Conservation (phyloP, 2,797 vertebrate species). For the Valencia hispanica region DNA sequence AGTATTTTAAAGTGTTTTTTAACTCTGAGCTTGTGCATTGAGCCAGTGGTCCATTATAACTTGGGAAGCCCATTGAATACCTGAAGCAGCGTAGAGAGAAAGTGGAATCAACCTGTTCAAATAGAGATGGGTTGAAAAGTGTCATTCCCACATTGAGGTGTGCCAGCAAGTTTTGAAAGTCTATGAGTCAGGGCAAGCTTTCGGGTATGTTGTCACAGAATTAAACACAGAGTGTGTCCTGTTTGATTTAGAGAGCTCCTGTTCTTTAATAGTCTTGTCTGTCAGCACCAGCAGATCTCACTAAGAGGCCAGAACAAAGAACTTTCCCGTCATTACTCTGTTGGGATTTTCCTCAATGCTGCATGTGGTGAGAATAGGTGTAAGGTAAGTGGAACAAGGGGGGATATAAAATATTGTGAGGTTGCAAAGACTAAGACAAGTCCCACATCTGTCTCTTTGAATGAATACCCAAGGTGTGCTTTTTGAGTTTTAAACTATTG, state of each 20-base stretch:
- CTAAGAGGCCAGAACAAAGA: constrained; percentile 72
- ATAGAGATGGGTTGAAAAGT: constrained; percentile 75
- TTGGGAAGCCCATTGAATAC: constrained; percentile 45
- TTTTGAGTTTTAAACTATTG: constrained; percentile 68
- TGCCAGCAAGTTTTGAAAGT: constrained; percentile 67
- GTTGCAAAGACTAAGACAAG: constrained; percentile 57
- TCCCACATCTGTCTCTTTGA: constrained; percentile 71
- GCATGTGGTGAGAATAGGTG: constrained; percentile 66
- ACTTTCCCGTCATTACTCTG: constrained; percentile 55
- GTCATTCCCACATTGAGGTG: constrained; percentile 79
- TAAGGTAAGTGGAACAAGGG: constrained; percentile 39
- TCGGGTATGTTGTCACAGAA: constrained; percentile 64
- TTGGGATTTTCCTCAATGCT: constrained; percentile 64
- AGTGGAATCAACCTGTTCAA: constrained; percentile 77
- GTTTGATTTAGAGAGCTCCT: constrained; percentile 76
- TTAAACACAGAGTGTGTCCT: constrained; percentile 66
- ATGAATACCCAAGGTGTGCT: constrained; percentile 68
- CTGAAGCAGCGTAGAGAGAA: constrained; percentile 56
- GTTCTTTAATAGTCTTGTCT: constrained; percentile 74
- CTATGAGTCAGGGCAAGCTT: constrained; percentile 78
- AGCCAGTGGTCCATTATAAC: constrained; percentile 44
- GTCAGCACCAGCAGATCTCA: constrained; percentile 72
- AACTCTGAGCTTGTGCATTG: constrained; percentile 48
- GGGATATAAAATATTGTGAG: constrained; percentile 18
- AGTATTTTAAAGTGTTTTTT: constrained; percentile 50